phyloP scores from a whole-genome alignment of 2,888 invertebrate species.

The Euzetes globulus region DNA sequence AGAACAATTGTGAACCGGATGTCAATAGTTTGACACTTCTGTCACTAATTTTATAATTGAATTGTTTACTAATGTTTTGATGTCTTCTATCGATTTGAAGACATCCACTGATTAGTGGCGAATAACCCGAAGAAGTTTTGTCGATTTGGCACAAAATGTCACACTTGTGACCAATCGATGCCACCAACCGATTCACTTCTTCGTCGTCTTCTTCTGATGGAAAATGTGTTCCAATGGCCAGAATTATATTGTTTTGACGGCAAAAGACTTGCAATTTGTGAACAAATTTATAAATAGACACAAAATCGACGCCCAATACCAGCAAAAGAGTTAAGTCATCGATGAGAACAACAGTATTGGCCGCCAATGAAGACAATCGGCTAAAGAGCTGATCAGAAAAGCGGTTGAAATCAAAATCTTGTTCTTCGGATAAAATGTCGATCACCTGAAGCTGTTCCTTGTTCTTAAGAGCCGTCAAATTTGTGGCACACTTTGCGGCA shows the following conservation, averaged over 20 bases:
- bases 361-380: neutral
- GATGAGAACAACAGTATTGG: neutral
- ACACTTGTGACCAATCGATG: neutral
- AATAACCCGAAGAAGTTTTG: neutral
- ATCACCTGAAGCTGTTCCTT: neutral
- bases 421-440: neutral
- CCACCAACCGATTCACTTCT: slow-evolving; percentile 1
- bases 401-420: neutral
- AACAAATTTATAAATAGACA: neutral
- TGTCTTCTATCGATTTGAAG: neutral
- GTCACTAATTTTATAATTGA: neutral
- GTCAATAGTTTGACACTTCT: neutral
- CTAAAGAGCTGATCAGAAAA: neutral
- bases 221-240: neutral
- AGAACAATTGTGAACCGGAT: neutral
- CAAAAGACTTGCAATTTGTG: slow-evolving; percentile 2
- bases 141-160: slow-evolving; percentile 11
- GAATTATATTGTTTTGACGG: neutral
- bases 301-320: neutral
- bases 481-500: neutral
- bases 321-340: slow-evolving; percentile 5
- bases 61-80: neutral
- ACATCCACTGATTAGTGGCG: neutral
- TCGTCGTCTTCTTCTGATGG: slow-evolving; percentile 18
- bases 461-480: neutral